Evolutionary conservation across 2,113 vertebrate species (phyloP), one percentile per base, ranked within the genome.

Genomic region (Pardalotus punctatus): DNA sequence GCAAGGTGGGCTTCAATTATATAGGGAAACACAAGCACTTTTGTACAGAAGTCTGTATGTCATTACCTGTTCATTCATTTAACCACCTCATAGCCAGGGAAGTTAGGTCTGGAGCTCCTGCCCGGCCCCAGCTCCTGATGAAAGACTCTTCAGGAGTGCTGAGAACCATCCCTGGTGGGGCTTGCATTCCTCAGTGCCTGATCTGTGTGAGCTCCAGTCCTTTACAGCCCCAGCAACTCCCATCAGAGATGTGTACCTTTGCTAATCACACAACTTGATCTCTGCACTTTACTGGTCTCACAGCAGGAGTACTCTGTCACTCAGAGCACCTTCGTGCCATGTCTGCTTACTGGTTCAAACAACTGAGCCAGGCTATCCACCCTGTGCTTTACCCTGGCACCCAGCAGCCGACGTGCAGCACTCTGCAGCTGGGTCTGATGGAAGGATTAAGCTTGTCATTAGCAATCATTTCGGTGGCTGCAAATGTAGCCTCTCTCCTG

Each of bases 401-500:
- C 79, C 71, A 69, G 79, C 62, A 69, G 62, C 22, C 0, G 0
- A 69, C 0, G 0, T 14, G 20, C 53, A 53, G 61, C 38, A 15
- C 86, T 54, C 60, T 25, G 50, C 65, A 85, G 54, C 77, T 95
- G 77, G 66, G 45, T 40, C 88, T 92, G 94, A 87, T 85, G 73
- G 70, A 93, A 95, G 83, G 70, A 96, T 96, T 94, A 90, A 84
- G 88, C 83, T 86, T 80, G 96, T 95, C 94, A 97, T 97, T 97
- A 97, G 94, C 94, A 97, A 86, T 91, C 93, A 92, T 97, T 97
- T 69, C 38, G 57, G 86, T 96, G 88, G 94, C 95, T 97, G 93
- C 62, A 93, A 86, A 88, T 71, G 70, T 72, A 96, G 66, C 60
- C 90, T 88, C 95, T 93, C 93, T 94, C 94, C 88, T 93, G 96